Base-by-base conservation (phyloP, 2,888 invertebrate species). In the Muschampia plurimacula region DNA sequence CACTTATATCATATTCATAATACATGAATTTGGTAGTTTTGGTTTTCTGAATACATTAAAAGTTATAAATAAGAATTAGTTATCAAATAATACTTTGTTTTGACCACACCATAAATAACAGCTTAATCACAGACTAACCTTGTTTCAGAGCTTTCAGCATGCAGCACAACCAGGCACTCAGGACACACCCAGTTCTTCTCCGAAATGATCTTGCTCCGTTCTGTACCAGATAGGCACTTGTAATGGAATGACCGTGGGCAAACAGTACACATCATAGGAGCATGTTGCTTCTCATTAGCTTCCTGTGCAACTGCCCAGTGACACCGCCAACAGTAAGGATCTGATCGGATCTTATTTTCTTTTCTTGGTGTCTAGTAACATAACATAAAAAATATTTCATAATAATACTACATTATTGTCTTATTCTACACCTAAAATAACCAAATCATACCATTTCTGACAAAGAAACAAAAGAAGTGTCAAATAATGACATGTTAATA, bases 321-420 rank as follows among this genome's bases (percentile, higher is more conserved):
- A 83, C 99, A 99, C 76, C 97, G 95, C 98, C 99, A 99, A 88
- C 99, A 99, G 87, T 97, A 99, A 15, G 95, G 94, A 88, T 98
- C 98, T 84, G 95, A 95, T 36, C 95, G 84, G 1, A 89, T 81
- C 77, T 88, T 92, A 62, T 79, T 82, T 10, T 65, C 73, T n/a
- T 81, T 84, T 1, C 83, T 83, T 72, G 73, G 67, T 68, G 75
- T 73, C 89, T 91, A 57, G 13, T 66, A 8, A 46, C 3, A 64
- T 65, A 67, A 22, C 22, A 22, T 22, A 55, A 65, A 71, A 3
- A 39, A 32, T 41, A n/a, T 57, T 32, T 12, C 5, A 67, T 7
- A 8, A 32, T 52, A 41, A 5, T 7, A 66, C 36, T 62, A 5
- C 22, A 9, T 44, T 39, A 39, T n/a, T 36, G 7, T 59, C 32